Base-by-base conservation (phyloP, 2,113 vertebrate genomes). In the Chionodraco myersi region DNA sequence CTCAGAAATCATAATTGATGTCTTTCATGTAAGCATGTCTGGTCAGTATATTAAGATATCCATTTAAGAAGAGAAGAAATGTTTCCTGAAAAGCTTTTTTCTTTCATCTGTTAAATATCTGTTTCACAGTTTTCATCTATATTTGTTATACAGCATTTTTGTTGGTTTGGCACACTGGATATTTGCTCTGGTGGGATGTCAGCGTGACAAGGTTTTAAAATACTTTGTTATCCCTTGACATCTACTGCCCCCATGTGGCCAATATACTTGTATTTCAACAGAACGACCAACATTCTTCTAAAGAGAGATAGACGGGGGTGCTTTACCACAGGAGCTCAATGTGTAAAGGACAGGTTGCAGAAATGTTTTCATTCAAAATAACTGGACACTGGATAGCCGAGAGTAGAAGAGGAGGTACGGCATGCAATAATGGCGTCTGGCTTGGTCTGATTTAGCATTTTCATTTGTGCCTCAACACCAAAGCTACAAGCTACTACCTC, bases 211-310 rank as follows among this genome's bases (percentile, higher is more conserved):
- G 60, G 49, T 65, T 54, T 65, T 52, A 53, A 62, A 72, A 71
- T 0, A 57, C 67, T n/a, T 48, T 59, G 13, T 59, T 58, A 63
- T 86, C 9, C 18, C 36, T 75, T 70, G 80, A 79, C 56, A 80
- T 67, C 18, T 88, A 91, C 91, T 94, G 92, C 90, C 92, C 90
- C 68, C 93, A 74, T 80, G 92, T 93, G 93, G 90, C 9, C 56
- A 56, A 69, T 0, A 69, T 21, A 2, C 51, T 48, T 44, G 61
- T 3, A 18, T 57, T 68, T 21, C 1, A 47, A 3, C 14, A 51
- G n/a, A 53, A 66, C 47, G 11, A 45, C 34, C 5, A 16, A 21
- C 41, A 45, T 6, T 36, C 12, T 0, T 44, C 49, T 26, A 16
- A 23, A 6, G 2, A 56, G 45, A 49, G 10, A 30, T 4, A 48